These are phyloP conservation scores for Neoseiulus cucumeris DNA, from an alignment of 1,140 invertebrate species.

Conservation along the genomic window DNA sequence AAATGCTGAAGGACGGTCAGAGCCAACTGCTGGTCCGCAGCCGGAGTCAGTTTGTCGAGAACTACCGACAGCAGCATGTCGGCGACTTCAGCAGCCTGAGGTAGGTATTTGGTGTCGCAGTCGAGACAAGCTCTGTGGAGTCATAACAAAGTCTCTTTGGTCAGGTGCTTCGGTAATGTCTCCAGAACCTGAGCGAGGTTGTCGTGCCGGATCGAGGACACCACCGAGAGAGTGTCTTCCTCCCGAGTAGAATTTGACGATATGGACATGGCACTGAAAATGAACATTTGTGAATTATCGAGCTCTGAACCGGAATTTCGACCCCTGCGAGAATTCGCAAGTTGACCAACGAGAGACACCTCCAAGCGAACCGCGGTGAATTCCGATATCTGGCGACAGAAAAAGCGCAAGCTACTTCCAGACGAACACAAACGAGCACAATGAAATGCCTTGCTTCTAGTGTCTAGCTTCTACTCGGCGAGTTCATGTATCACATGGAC, in stretches of 20 bases:
- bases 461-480: no score
- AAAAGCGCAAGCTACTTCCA: no score
- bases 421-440: no score
- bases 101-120: not conserved
- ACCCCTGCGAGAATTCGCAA: no score
- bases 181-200: not conserved
- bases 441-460: no score
- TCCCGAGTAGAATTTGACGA: not conserved
- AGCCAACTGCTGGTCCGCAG: not conserved
- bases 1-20: conserved; percentile 5
- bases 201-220: not conserved
- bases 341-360: no score
- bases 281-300: no score
- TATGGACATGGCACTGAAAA: not conserved
- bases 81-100: not conserved
- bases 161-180: not conserved
- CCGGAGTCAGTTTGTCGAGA: not conserved
- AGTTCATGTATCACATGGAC: no score
- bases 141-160: not conserved
- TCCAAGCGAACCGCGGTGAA: no score
- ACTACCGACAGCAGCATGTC: not conserved
- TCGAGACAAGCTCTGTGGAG: conserved; percentile 1
- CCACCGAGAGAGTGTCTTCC: not conserved
- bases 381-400: no score
- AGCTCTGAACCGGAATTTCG: no score